These are phyloP conservation scores for Lithobates pipiens DNA, from an alignment of 2,797 vertebrate genomes.

Conservation along the genomic window DNA sequence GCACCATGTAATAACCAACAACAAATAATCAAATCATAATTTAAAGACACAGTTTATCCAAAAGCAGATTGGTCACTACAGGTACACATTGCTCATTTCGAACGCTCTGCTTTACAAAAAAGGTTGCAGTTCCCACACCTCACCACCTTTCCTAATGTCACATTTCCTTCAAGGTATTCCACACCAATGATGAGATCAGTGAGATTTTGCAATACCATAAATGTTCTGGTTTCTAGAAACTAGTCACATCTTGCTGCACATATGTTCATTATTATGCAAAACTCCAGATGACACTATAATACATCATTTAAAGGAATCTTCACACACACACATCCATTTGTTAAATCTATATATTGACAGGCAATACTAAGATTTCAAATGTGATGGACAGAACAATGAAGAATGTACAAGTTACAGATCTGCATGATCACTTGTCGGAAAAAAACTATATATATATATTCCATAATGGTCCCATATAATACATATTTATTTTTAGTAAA, in stretches of 20 bases:
- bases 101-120: not conserved
- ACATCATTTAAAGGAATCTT: not conserved
- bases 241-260: not conserved
- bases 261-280: conserved; percentile 13
- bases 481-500: not conserved
- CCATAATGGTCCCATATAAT: not conserved
- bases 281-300: not conserved
- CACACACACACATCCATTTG: no score
- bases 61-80: no score
- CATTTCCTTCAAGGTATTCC: conserved; percentile 12
- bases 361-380: not conserved
- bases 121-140: not conserved
- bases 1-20: no score
- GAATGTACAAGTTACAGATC: not conserved
- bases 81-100: not conserved
- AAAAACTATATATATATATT: not conserved
- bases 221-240: conserved; percentile 23
- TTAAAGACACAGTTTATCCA: no score
- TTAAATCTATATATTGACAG: no score
- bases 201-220: not conserved
- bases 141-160: not conserved
- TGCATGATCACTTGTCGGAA: no score
- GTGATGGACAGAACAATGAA: not conserved
- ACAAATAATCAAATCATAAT: no score
- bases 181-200: conserved; percentile 8